Evolutionary conservation across 2,888 invertebrate genomes (phyloP).

Genomic region (Cepaea hortensis): DNA sequence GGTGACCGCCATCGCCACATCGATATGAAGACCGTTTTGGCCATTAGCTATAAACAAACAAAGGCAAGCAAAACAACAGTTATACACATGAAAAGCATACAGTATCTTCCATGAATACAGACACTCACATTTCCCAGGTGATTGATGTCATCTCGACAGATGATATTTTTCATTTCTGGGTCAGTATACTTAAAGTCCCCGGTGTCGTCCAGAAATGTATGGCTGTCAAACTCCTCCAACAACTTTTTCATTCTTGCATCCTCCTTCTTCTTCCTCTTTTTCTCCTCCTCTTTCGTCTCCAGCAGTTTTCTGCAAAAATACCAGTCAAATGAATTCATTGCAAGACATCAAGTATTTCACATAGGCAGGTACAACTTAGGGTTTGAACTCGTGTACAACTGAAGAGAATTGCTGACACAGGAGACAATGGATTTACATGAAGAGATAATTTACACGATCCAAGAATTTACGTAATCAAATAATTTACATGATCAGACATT

Average conservation of each 20-base stretch:
- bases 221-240: slow-evolving; percentile 30
- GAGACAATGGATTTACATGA: too few species aligned
- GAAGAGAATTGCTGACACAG: too few species aligned
- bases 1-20: too few species aligned
- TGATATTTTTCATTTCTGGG: slow-evolving; percentile 34
- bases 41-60: too few species aligned
- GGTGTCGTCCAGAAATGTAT: slow-evolving; percentile 30
- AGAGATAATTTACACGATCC: too few species aligned
- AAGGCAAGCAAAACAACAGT: too few species aligned
- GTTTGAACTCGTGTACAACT: not conserved
- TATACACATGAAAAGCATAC: not conserved
- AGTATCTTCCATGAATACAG: not conserved
- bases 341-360: not conserved
- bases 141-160: slow-evolving; percentile 26
- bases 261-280: not conserved
- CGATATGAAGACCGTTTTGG: too few species aligned
- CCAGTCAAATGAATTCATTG: too few species aligned
- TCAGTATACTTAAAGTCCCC: slow-evolving; percentile 44
- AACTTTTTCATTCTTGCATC: slow-evolving; percentile 21
- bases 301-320: slow-evolving; percentile 6
- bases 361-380: not conserved
- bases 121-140: slow-evolving; percentile 39
- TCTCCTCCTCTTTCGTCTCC: slow-evolving; percentile 14
- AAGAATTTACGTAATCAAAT: too few species aligned
- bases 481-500: too few species aligned